A percentile compares a stretch with the other conserved stretches of the same genome.
These are phyloP conservation scores for Melitaea athalia DNA, from an alignment of 2,888 invertebrate genomes.

Conservation along the genomic window DNA sequence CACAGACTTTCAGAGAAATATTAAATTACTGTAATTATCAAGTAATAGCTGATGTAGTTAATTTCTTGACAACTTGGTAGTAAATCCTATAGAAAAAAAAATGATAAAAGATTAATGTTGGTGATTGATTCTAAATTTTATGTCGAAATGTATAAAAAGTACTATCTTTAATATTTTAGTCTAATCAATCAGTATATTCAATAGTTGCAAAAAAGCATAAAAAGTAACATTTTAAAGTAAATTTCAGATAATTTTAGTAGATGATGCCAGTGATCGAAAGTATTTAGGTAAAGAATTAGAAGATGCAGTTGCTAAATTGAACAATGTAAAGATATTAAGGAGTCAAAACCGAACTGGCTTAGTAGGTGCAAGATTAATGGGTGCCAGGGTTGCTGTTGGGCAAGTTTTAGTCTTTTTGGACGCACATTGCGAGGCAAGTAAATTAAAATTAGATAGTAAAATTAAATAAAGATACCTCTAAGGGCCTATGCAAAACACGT, in stretches of 20 bases:
- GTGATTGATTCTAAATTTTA: no score
- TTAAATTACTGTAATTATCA: no score
- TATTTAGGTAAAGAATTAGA: slow-evolving; percentile 71
- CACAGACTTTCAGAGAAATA: no score
- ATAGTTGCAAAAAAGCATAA: no score
- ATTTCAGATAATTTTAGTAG: slow-evolving; percentile 73
- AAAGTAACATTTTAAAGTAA: not conserved
- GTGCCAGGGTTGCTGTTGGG: slow-evolving; percentile 91
- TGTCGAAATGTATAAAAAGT: no score
- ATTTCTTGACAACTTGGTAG: no score
- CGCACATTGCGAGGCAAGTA: slow-evolving; percentile 95
- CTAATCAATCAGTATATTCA: no score
- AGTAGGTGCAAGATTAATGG: slow-evolving; percentile 93
- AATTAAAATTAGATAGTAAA: not conserved
- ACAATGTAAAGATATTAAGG: slow-evolving; percentile 84
- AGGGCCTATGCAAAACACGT: no score
- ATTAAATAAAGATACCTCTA: not conserved
- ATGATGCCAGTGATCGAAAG: slow-evolving; percentile 71
- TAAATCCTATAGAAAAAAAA: no score
- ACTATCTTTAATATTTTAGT: no score
- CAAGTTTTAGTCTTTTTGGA: slow-evolving; percentile 95
- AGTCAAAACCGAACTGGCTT: slow-evolving; percentile 92
- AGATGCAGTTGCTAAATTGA: slow-evolving; percentile 58
- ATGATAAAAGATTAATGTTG: no score
- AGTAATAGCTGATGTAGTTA: no score